A percentile compares a stretch with the other conserved stretches of the same genome.
Conservation (phyloP, 2,113 vertebrate genomes). For the Antennarius striatus region DNA sequence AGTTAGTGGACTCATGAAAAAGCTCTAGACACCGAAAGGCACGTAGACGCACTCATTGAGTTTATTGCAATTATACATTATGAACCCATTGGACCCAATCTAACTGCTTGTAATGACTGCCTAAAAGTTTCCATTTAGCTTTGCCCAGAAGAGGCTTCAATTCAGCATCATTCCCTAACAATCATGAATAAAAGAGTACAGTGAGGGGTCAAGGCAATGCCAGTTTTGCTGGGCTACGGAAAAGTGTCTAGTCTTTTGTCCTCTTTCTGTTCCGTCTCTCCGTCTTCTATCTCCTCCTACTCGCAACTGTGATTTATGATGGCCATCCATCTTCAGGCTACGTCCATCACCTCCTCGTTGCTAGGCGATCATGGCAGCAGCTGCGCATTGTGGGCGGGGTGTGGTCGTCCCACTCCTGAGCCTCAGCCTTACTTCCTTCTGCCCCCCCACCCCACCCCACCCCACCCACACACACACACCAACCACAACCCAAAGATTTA, state of each 20-base stretch:
- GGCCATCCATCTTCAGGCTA: constrained; percentile 96
- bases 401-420: constrained; percentile 43
- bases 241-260: constrained; percentile 70
- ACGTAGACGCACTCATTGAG: not conserved
- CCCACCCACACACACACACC: not conserved
- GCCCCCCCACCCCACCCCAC: not conserved
- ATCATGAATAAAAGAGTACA: constrained; percentile 81
- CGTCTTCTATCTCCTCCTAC: constrained; percentile 66
- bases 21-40: constrained; percentile 17
- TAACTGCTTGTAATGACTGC: constrained; percentile 43
- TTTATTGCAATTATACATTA: constrained; percentile 47
- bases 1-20: constrained; percentile 45
- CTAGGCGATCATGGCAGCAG: constrained; percentile 98
- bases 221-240: constrained; percentile 32
- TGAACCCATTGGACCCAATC: constrained; percentile 28
- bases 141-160: constrained; percentile 34
- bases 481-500: constrained; percentile 9
- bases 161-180: constrained; percentile 57
- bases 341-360: constrained; percentile 99
- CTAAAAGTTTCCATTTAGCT: constrained; percentile 43
- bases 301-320: constrained; percentile 96
- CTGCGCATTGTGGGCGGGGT: constrained; percentile 85
- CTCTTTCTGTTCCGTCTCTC: constrained; percentile 61
- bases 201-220: constrained; percentile 62
- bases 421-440: constrained; percentile 30